phyloP scores from a whole-genome alignment of 2,797 vertebrate genomes.

The Limosa lapponica region DNA sequence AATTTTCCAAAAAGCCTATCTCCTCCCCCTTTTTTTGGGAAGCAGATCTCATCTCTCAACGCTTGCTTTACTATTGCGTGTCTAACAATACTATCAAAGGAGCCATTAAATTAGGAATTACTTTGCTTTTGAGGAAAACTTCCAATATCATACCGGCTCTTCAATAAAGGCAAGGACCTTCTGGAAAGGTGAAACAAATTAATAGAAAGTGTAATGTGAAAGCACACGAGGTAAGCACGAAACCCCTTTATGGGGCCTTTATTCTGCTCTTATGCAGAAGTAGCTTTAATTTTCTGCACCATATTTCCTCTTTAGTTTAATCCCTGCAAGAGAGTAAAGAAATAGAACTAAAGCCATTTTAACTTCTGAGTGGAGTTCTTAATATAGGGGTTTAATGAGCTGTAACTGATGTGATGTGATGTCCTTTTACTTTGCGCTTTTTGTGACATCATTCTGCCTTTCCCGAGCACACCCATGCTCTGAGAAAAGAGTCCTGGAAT shows the following conservation, averaged over 20 bases:
- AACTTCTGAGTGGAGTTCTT: neutral
- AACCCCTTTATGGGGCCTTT: neutral
- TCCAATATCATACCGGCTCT: neutral
- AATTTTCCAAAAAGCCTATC: neutral
- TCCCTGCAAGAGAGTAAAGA: neutral
- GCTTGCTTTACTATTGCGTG: neutral
- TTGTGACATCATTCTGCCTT: neutral
- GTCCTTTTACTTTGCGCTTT: neutral
- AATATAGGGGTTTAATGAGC: neutral
- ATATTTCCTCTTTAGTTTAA: neutral
- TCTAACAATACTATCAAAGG: neutral
- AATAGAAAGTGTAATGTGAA: neutral
- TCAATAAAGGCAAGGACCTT: neutral
- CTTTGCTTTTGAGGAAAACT: neutral
- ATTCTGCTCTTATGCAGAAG: neutral
- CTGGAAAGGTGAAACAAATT: neutral
- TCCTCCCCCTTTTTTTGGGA: neutral
- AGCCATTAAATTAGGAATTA: neutral
- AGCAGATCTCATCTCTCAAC: neutral
- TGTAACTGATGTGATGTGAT: neutral
- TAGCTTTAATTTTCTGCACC: neutral
- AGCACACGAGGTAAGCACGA: neutral
- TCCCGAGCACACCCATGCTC: neutral
- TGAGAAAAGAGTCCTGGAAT: neutral
- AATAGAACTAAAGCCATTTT: neutral